Evolutionary conservation across 2,797 vertebrate species (phyloP).

Genomic region (Danio tinwini): DNA sequence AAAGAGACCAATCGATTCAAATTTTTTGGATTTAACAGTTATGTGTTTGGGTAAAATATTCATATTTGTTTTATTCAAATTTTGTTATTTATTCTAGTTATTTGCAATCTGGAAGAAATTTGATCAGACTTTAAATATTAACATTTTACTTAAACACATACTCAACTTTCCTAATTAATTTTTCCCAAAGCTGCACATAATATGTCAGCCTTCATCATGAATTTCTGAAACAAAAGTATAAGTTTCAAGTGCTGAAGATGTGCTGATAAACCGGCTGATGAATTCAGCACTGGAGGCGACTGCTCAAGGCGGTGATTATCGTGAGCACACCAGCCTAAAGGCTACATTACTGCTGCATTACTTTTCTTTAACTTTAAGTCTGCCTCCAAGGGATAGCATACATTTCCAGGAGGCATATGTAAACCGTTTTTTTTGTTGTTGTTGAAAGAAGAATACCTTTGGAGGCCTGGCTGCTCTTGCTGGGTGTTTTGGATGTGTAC

Average conservation of each 20-base stretch:
- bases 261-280: not conserved
- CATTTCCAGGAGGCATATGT: constrained; percentile 11
- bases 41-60: no score
- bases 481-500: constrained; percentile 85
- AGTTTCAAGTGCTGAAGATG: not conserved
- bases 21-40: no score
- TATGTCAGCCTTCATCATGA: not conserved
- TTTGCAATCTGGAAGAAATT: no score
- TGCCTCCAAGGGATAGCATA: constrained; percentile 19
- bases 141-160: no score
- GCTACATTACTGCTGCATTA: constrained; percentile 36
- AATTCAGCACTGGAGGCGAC: constrained; percentile 32
- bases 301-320: constrained; percentile 36
- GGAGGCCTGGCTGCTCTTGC: constrained; percentile 86
- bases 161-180: no score
- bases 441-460: constrained; percentile 82
- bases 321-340: constrained; percentile 31
- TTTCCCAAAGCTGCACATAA: not conserved
- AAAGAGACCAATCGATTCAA: no score
- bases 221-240: not conserved
- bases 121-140: no score
- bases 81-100: no score
- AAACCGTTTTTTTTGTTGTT: not conserved
- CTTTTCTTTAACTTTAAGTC: constrained; percentile 25
- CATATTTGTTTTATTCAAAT: no score